Conservation (phyloP, 2,797 vertebrate species). For the Hyperoplus lanceolatus region DNA sequence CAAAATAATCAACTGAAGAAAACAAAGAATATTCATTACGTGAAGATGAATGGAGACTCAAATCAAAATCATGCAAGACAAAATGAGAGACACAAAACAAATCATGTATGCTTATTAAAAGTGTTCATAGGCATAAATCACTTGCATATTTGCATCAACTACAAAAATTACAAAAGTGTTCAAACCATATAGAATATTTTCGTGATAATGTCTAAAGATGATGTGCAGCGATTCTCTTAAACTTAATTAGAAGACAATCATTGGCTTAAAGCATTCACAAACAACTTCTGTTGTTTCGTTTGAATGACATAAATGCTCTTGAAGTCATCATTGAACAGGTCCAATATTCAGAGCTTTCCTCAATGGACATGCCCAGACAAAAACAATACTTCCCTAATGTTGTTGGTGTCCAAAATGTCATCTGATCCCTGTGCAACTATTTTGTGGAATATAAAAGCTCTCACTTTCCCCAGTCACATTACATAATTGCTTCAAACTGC, state of each 20-base stretch:
- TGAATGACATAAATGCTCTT: background rate
- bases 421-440: background rate
- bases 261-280: background rate
- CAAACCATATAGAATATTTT: background rate
- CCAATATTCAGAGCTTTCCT: background rate
- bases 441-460: background rate
- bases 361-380: background rate
- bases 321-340: conserved; percentile 14
- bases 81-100: too few species aligned
- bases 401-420: background rate
- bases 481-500: background rate
- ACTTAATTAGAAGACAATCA: too few species aligned
- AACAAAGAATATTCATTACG: background rate
- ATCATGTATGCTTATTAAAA: too few species aligned
- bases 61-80: background rate
- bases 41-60: background rate
- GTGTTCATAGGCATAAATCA: too few species aligned
- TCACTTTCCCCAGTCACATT: background rate
- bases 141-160: too few species aligned
- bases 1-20: background rate
- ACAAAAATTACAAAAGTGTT: background rate
- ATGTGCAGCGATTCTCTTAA: too few species aligned
- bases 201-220: background rate
- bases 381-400: background rate
- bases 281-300: background rate